Percentiles rank a stretch among this genome's conserved stretches.
Evolutionary conservation across 2,888 invertebrate species (phyloP).

Genomic region (Spisula subtruncata): DNA sequence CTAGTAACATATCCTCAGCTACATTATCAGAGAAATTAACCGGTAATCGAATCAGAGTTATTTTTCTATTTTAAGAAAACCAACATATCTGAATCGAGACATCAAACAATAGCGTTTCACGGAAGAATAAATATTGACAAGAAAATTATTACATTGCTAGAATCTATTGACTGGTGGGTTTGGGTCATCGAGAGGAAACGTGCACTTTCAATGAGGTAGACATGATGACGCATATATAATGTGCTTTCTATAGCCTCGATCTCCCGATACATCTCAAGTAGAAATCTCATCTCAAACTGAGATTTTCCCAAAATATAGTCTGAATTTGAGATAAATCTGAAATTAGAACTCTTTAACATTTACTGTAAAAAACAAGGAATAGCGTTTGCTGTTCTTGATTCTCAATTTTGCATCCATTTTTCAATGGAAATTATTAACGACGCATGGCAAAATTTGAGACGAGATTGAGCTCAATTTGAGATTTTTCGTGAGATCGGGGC

Average conservation of each 20-base stretch:
- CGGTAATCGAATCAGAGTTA: background rate
- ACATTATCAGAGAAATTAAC: background rate
- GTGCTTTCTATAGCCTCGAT: background rate
- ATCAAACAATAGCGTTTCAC: slow-evolving; percentile 14
- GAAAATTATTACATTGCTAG: background rate
- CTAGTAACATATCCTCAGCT: background rate
- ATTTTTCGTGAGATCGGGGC: no score
- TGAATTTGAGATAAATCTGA: no score
- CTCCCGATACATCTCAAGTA: no score
- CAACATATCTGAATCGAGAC: background rate
- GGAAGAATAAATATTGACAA: slow-evolving; percentile 19
- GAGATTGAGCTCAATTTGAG: no score
- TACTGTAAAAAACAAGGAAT: no score
- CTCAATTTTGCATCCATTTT: no score
- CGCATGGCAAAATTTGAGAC: no score
- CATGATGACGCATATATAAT: background rate
- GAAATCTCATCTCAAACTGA: no score
- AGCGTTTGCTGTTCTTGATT: no score
- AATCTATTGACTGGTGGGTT: background rate
- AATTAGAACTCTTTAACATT: no score
- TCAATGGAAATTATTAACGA: no score
- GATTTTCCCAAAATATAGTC: no score
- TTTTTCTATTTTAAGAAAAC: slow-evolving; percentile 6
- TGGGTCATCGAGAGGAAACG: background rate
- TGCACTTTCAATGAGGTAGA: background rate